phyloP scores from a whole-genome alignment of 92 coral and sea anemone species.

The Metridium senile region DNA sequence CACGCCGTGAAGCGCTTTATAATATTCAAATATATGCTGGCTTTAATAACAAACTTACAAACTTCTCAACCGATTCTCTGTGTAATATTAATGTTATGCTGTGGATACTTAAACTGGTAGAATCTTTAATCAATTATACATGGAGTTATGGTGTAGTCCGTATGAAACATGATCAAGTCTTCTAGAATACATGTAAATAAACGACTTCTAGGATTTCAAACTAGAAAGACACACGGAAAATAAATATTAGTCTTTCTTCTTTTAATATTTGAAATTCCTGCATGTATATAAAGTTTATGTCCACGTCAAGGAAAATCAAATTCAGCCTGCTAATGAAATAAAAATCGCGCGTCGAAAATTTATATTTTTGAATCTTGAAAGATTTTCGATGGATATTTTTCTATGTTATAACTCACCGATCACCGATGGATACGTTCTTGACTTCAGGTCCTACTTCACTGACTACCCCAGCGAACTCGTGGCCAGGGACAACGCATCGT shows the following conservation, averaged over 20 bases:
- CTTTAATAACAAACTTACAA: background rate
- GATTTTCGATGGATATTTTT: too few species aligned
- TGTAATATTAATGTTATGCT: background rate
- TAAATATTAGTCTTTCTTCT: background rate
- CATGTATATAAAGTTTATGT: background rate
- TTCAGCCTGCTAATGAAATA: background rate
- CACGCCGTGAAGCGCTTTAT: background rate
- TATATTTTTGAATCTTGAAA: background rate
- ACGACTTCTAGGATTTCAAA: background rate
- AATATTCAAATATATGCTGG: constrained; percentile 2
- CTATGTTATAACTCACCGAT: constrained; percentile 60
- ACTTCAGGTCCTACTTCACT: constrained; percentile 92
- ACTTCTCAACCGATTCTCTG: background rate
- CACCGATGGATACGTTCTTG: constrained; percentile 83
- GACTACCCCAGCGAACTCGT: constrained; percentile 94
- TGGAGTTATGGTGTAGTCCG: background rate
- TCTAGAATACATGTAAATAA: background rate
- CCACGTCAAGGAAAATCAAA: background rate
- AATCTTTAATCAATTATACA: background rate
- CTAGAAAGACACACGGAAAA: background rate
- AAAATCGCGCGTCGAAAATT: background rate
- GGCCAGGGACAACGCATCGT: constrained; percentile 89
- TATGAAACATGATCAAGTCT: background rate
- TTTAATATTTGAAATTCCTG: background rate
- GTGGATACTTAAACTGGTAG: background rate